Percentiles rank a stretch among this genome's conserved stretches.
phyloP scores from a whole-genome alignment of 2,888 invertebrate species.

The Cheilosia pagana region DNA sequence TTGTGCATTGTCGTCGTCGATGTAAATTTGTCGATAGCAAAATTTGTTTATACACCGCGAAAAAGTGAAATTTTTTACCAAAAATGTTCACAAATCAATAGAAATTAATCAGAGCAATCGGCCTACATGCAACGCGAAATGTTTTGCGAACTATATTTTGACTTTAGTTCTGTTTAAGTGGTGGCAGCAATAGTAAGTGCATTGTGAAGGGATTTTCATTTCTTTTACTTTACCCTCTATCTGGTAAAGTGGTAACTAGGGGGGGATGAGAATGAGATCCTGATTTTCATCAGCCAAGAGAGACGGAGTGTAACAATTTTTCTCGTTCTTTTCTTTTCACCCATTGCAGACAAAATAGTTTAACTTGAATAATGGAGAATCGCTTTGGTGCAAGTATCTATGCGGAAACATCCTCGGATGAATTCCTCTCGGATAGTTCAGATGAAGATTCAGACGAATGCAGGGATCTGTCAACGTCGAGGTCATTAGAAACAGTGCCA shows the following conservation, averaged over 20 bases:
- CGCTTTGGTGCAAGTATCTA: slow-evolving; percentile 74
- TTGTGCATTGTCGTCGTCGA: slow-evolving; percentile 23
- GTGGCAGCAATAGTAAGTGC: not conserved
- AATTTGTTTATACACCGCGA: slow-evolving; percentile 51
- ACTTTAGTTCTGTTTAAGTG: slow-evolving; percentile 41
- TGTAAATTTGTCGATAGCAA: slow-evolving; percentile 24
- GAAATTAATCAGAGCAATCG: slow-evolving; percentile 7
- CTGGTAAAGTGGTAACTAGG: slow-evolving; percentile 30
- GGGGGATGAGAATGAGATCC: slow-evolving; percentile 55
- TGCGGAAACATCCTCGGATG: slow-evolving; percentile 76
- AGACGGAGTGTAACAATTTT: slow-evolving; percentile 25
- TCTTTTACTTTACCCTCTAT: slow-evolving; percentile 13
- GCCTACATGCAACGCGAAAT: slow-evolving; percentile 34
- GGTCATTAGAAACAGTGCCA: slow-evolving; percentile 26
- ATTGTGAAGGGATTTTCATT: not conserved
- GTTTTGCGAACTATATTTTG: slow-evolving; percentile 29
- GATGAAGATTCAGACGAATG: slow-evolving; percentile 78
- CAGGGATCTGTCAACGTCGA: slow-evolving; percentile 37
- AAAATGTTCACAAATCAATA: slow-evolving; percentile 35
- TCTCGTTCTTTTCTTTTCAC: slow-evolving; percentile 7
- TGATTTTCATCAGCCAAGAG: slow-evolving; percentile 38
- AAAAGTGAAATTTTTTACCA: slow-evolving; percentile 40
- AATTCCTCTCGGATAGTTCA: slow-evolving; percentile 79
- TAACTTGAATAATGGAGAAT: slow-evolving; percentile 70
- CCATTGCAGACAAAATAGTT: slow-evolving; percentile 48